Percentiles rank a stretch among this genome's conserved stretches.
Conservation (phyloP, 2,113 vertebrate species). For the Alligator sinensis region DNA sequence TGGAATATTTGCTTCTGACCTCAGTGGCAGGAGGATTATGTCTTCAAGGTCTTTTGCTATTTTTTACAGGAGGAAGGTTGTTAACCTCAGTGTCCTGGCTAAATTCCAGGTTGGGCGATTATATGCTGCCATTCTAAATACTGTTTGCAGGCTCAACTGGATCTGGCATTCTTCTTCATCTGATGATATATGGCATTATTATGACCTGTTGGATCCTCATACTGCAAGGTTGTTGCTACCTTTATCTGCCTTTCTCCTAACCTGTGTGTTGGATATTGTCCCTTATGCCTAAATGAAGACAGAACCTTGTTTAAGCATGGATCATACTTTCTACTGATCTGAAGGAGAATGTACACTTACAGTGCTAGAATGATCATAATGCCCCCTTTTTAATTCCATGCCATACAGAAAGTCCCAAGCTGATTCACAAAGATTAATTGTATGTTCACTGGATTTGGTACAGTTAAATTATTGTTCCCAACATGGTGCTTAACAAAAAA, state of each 20-base stretch:
- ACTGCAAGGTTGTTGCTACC: neutral
- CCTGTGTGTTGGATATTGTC: neutral
- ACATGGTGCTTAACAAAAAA: neutral
- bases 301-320: neutral
- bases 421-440: neutral
- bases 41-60: neutral
- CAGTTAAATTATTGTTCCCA: neutral
- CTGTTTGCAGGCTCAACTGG: neutral
- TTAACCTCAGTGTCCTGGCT: conserved; percentile 20
- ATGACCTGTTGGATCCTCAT: neutral
- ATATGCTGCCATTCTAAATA: conserved; percentile 31
- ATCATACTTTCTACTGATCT: conserved; percentile 1
- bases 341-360: neutral
- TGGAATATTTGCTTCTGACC: conserved; percentile 9
- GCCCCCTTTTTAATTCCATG: neutral
- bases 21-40: neutral
- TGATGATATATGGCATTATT: neutral
- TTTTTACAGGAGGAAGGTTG: neutral
- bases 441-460: neutral
- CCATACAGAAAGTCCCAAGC: fast-evolving
- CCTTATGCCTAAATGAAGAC: neutral
- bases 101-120: conserved; percentile 27
- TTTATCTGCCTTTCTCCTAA: neutral
- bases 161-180: neutral
- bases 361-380: neutral